Conservation (phyloP, 35 echinoderm and acorn worm genomes). For the Apostichopus japonicus region DNA sequence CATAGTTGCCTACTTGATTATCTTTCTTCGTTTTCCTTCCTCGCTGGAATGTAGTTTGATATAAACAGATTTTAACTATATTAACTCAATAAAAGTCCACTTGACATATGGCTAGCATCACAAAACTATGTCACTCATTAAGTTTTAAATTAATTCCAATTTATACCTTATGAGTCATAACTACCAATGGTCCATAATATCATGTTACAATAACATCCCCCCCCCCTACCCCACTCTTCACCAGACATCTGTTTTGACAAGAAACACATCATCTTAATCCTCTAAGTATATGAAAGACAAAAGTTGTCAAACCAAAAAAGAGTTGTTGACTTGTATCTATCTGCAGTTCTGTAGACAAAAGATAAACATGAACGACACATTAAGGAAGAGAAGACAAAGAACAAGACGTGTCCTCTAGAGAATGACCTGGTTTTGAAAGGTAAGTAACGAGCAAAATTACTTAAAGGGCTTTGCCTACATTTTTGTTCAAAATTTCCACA, state of each 20-base stretch:
- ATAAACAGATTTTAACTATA: not conserved
- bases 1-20: too few species aligned
- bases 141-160: not conserved
- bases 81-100: not conserved
- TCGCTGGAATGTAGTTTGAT: not conserved
- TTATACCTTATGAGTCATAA: not conserved
- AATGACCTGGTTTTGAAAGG: too few species aligned
- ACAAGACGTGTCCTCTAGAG: not conserved
- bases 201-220: not conserved
- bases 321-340: not conserved
- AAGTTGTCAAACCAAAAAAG: not conserved
- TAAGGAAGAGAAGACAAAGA: not conserved
- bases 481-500: too few species aligned
- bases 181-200: not conserved
- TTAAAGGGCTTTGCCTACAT: too few species aligned
- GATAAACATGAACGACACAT: constrained; percentile 11
- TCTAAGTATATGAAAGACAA: not conserved
- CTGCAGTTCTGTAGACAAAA: not conserved
- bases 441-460: too few species aligned
- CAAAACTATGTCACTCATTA: not conserved
- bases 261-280: not conserved
- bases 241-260: not conserved
- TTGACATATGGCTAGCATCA: constrained; percentile 8
- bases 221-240: not conserved
- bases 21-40: not conserved